phyloP scores from a whole-genome alignment of 2,797 vertebrate species.

The Enteromius trimaculatus region DNA sequence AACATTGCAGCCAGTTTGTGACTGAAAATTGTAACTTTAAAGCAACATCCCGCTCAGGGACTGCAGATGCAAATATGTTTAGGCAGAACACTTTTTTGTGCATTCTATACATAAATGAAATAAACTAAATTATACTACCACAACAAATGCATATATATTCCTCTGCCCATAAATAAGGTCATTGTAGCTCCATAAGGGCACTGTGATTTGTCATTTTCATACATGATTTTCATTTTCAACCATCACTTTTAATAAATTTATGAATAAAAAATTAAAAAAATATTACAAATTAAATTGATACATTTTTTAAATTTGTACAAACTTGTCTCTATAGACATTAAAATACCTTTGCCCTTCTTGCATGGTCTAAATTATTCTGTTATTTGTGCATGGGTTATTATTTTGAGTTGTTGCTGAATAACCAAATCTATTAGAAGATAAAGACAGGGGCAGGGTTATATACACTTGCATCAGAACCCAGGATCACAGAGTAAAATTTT shows the following conservation, averaged over 20 bases:
- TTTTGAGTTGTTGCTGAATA: constrained; percentile 3
- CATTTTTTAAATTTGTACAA: neutral
- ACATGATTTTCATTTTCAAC: too few species aligned
- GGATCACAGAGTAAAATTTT: neutral
- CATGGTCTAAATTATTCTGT: neutral
- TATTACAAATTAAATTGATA: too few species aligned
- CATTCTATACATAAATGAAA: too few species aligned
- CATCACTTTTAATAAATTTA: neutral
- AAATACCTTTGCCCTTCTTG: neutral
- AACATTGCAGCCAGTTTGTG: too few species aligned
- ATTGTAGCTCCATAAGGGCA: neutral
- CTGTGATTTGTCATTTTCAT: neutral
- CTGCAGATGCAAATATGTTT: too few species aligned
- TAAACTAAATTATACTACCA: too few species aligned
- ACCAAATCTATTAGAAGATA: neutral
- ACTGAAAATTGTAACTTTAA: too few species aligned
- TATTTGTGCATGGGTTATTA: constrained; percentile 12
- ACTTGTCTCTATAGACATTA: neutral
- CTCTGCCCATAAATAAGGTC: too few species aligned
- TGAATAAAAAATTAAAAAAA: too few species aligned
- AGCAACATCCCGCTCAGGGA: too few species aligned
- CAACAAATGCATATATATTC: too few species aligned
- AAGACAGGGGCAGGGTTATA: neutral
- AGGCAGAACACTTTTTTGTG: too few species aligned
- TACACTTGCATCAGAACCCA: neutral